Evolutionary conservation across 2,113 vertebrate genomes (phyloP), one percentile per base, ranked within the genome.

Genomic region (Centropus bengalensis): DNA sequence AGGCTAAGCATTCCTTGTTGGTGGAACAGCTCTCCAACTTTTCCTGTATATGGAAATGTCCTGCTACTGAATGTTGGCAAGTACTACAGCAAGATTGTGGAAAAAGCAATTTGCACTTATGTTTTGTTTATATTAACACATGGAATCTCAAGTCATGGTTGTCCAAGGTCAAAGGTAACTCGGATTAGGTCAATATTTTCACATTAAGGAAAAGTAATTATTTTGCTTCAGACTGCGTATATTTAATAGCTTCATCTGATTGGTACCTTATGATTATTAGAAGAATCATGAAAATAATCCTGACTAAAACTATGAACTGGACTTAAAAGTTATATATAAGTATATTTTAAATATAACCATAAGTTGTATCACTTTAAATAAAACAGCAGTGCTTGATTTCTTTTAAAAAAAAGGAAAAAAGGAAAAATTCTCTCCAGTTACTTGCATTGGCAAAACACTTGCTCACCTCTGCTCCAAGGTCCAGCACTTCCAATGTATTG

Each of bases 11-110:
- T 58, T 92, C 94, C 58, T 78, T 70, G 85, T 73, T 87, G 64
- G 79, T 63, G 73, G 80, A 89, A 26, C 42, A 63, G 76, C 91
- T 91, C 90, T 84, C 88, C 88, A 86, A 13, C 92, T 96, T 94
- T 93, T 96, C 89, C 94, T 97, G 24, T 94, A 94, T 74, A 45
- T 93, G 94, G 97, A 97, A 95, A 81, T 82, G 59, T 91, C 14
- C 56, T 95, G 94, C 96, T 96, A 94, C 95, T 60, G 62, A 71
- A 74, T 75, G 94, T 86, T 83, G 94, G 95, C 91, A 88, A 49
- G 87, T 70, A 51, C 56, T 78, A 54, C 64, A 84, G 86, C 76
- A 82, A 92, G 92, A 69, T 78, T 5, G 45, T 91, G 93, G 81
- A 96, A 94, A 66, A 94, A 80, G 80, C 95, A 91, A 82, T 95